Percentiles rank a stretch among this genome's conserved stretches.
Conservation (phyloP, 92 coral and sea anemone species). For the Epizoanthus ramosus region DNA sequence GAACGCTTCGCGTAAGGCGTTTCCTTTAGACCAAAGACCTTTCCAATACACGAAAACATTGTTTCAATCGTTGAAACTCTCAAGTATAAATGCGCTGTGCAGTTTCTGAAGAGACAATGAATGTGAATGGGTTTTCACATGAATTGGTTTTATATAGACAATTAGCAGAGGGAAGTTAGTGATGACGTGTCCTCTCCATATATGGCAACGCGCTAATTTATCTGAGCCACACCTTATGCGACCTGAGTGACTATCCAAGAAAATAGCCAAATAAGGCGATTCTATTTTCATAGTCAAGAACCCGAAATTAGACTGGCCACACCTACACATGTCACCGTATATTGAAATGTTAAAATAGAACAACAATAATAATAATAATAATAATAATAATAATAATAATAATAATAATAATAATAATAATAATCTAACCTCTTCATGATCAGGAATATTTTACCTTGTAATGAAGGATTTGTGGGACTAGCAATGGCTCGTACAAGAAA, state of each 20-base stretch:
- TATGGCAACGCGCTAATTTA: neutral
- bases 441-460: slow-evolving; percentile 43
- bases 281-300: neutral
- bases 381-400: too few relatives aligned
- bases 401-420: too few relatives aligned
- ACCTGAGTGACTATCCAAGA: neutral
- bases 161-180: too few relatives aligned
- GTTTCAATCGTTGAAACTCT: neutral
- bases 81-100: neutral
- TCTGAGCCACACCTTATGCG: neutral
- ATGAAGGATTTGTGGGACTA: slow-evolving; percentile 59
- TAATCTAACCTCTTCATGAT: neutral
- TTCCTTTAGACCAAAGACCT: neutral
- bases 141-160: too few relatives aligned
- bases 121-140: too few relatives aligned
- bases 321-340: neutral
- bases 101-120: neutral
- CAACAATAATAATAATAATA: too few relatives aligned
- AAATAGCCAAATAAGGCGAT: neutral
- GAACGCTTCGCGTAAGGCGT: neutral
- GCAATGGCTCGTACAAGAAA: slow-evolving; percentile 63
- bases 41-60: slow-evolving; percentile 7
- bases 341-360: neutral
- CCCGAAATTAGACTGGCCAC: neutral
- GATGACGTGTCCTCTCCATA: too few relatives aligned